Conservation (phyloP, 30 jellyfish, hydroid and myxozoan species). For the Rhopilema esculentum region DNA sequence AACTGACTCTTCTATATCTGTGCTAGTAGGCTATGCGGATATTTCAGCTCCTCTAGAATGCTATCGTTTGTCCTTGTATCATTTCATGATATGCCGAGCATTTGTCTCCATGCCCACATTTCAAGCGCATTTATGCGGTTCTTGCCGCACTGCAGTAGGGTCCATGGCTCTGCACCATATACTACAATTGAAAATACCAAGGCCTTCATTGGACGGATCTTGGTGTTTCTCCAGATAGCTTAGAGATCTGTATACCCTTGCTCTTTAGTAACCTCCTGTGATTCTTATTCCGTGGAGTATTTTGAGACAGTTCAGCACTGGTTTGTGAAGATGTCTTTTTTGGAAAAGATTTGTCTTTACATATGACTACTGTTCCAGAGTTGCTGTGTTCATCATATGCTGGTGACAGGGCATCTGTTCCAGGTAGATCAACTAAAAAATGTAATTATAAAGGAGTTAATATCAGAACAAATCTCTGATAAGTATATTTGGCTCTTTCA, state of each 20-base stretch:
- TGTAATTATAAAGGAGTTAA: not conserved
- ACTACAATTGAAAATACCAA: not conserved
- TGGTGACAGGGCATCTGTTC: not conserved
- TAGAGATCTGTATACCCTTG: conserved; percentile 1
- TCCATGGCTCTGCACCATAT: not conserved
- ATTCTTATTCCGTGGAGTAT: not conserved
- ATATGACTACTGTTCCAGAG: not conserved
- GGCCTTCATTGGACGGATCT: no score
- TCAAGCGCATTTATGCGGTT: not conserved
- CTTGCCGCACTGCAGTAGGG: not conserved
- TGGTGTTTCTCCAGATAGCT: no score
- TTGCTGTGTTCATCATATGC: not conserved
- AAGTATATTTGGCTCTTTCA: not conserved
- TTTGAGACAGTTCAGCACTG: not conserved
- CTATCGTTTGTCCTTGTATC: not conserved
- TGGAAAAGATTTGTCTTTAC: not conserved
- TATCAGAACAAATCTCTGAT: not conserved
- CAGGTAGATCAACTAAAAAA: no score
- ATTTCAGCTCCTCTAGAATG: not conserved
- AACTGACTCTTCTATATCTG: not conserved
- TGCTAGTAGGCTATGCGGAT: not conserved
- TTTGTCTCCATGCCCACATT: not conserved
- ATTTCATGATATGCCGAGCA: not conserved
- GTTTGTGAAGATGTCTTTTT: conserved; percentile 14
- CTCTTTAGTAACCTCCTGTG: not conserved